Percentiles rank a stretch among this genome's conserved stretches.
Conservation (phyloP, 1,140 invertebrate species). For the Elymnias hypermnestra region DNA sequence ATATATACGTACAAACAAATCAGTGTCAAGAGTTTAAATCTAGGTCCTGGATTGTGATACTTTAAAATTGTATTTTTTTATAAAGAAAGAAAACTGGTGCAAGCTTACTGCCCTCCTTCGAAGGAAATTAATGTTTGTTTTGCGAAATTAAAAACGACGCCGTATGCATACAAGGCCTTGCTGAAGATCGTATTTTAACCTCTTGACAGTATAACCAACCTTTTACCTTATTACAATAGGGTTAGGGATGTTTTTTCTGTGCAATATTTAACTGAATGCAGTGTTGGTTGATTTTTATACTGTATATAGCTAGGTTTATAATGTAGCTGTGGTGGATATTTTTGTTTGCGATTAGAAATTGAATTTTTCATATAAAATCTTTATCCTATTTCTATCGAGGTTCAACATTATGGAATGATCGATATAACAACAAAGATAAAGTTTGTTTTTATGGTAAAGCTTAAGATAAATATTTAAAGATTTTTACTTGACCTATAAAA, state of each 20-base stretch:
- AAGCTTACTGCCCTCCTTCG: constrained; percentile 30
- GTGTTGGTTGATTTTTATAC: constrained; percentile 7
- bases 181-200: constrained; percentile 5
- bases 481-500: too few relatives aligned
- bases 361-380: constrained; percentile 27
- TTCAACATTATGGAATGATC: not conserved
- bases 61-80: constrained; percentile 4
- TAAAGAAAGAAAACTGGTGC: constrained; percentile 9
- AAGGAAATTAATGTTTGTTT: constrained; percentile 64
- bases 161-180: constrained; percentile 27
- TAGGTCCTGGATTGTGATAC: constrained; percentile 1
- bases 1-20: too few relatives aligned
- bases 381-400: not conserved
- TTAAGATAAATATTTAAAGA: too few relatives aligned
- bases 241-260: not conserved
- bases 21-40: too few relatives aligned
- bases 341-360: constrained; percentile 37
- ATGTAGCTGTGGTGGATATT: constrained; percentile 19
- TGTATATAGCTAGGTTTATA: constrained; percentile 20
- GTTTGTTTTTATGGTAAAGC: too few relatives aligned
- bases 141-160: constrained; percentile 54
- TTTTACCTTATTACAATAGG: not conserved
- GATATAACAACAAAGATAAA: too few relatives aligned
- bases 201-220: not conserved
- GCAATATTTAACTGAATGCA: not conserved